Percentiles rank a stretch among this genome's conserved stretches.
These are phyloP conservation scores for Thaumatotibia leucotreta DNA, from an alignment of 1,140 invertebrate species.

Conservation along the genomic window DNA sequence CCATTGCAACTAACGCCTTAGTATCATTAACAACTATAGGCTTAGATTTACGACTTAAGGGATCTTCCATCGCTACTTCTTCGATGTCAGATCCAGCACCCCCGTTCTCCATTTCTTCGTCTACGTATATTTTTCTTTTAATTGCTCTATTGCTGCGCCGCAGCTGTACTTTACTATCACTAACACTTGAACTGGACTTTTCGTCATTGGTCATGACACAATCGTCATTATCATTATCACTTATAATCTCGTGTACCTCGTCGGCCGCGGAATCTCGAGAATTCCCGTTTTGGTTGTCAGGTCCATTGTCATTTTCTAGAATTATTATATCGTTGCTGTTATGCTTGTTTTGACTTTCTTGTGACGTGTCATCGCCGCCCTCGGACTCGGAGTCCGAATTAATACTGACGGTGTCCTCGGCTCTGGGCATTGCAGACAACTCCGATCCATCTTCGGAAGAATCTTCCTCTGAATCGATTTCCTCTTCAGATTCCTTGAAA, in stretches of 20 bases:
- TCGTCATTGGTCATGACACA: slow-evolving; percentile 34
- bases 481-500: slow-evolving; percentile 36
- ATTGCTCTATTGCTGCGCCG: slow-evolving; percentile 80
- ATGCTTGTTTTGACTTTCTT: slow-evolving; percentile 35
- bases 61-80: slow-evolving; percentile 80
- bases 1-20: slow-evolving; percentile 84
- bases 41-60: slow-evolving; percentile 69
- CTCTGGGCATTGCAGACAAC: slow-evolving; percentile 26
- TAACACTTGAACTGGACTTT: slow-evolving; percentile 29
- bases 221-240: slow-evolving; percentile 42
- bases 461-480: slow-evolving; percentile 32
- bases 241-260: slow-evolving; percentile 44
- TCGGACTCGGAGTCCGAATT: slow-evolving; percentile 42
- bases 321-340: slow-evolving; percentile 34
- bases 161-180: slow-evolving; percentile 64
- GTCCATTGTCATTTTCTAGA: slow-evolving; percentile 30
- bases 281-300: slow-evolving; percentile 32
- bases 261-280: slow-evolving; percentile 27
- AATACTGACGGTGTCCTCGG: slow-evolving; percentile 42
- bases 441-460: slow-evolving; percentile 30
- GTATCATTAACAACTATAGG: slow-evolving; percentile 86
- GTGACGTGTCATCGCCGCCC: slow-evolving; percentile 31
- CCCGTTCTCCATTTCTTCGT: slow-evolving; percentile 79
- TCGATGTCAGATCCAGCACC: slow-evolving; percentile 81
- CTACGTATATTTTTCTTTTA: slow-evolving; percentile 79